phyloP scores from a whole-genome alignment of 2,888 invertebrate genomes.

The Cyrtodaria siliqua region DNA sequence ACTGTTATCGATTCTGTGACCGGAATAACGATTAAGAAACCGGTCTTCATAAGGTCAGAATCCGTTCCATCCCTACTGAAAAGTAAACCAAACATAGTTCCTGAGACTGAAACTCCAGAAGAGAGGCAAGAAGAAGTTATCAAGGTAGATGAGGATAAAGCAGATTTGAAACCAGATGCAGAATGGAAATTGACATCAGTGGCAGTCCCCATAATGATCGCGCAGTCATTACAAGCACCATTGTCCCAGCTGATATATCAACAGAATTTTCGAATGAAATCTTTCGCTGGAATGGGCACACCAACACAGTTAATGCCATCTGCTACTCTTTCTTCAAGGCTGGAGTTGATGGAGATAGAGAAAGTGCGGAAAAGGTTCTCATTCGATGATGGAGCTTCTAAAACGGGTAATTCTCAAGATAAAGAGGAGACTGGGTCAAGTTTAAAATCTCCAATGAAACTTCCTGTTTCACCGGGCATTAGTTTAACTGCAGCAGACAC shows the following conservation, averaged over 20 bases:
- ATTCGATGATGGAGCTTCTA: conserved; percentile 40
- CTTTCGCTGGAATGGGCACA: conserved; percentile 60
- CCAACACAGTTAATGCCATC: conserved; percentile 49
- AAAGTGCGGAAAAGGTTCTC: conserved; percentile 44
- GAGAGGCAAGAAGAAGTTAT: conserved; percentile 4
- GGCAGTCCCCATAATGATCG: conserved; percentile 69
- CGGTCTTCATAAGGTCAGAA: conserved; percentile 48
- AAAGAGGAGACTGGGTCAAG: not conserved
- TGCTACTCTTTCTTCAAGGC: conserved; percentile 49
- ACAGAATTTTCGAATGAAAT: conserved; percentile 57
- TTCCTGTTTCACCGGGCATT: no score
- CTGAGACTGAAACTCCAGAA: conserved; percentile 1
- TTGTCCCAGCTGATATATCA: conserved; percentile 49
- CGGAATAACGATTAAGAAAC: conserved; percentile 13
- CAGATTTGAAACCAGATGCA: not conserved
- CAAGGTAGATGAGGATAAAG: conserved; percentile 2
- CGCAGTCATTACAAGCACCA: conserved; percentile 51
- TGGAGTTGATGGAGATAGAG: conserved; percentile 46
- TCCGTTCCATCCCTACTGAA: conserved; percentile 51
- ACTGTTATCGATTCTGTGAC: not conserved
- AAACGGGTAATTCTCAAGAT: conserved; percentile 5
- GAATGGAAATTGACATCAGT: conserved; percentile 15
- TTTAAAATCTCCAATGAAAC: not conserved
- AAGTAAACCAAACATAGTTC: not conserved
- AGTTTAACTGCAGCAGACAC: no score